Conservation (phyloP, 1,140 invertebrate genomes). For the Pectinophora gossypiella region DNA sequence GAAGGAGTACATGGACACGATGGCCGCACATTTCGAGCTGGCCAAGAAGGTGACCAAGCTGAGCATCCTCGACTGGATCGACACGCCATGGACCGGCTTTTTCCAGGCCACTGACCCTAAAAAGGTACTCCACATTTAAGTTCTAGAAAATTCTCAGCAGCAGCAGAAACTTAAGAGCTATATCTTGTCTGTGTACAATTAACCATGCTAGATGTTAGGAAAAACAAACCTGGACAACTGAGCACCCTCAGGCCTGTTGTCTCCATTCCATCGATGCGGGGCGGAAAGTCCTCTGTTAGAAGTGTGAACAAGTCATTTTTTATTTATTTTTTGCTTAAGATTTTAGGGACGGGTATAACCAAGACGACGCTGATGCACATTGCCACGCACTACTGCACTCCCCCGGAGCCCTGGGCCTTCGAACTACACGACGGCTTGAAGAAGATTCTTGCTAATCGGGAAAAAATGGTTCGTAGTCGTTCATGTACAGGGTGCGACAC, state of each 20-base stretch:
- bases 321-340: no score
- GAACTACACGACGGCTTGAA: conserved; percentile 79
- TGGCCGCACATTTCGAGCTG: conserved; percentile 85
- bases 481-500: no score
- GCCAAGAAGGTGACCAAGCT: conserved; percentile 78
- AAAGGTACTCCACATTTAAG: no score
- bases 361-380: conserved; percentile 81
- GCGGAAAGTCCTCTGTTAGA: no score
- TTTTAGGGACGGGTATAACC: conserved; percentile 80
- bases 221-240: no score
- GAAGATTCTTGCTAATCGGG: conserved; percentile 77
- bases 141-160: no score
- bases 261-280: no score
- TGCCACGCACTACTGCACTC: conserved; percentile 79
- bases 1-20: conserved; percentile 82
- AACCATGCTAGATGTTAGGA: no score
- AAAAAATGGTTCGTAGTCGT: conserved; percentile 82
- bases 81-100: conserved; percentile 89
- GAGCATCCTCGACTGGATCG: conserved; percentile 86
- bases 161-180: no score
- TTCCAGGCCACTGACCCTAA: conserved; percentile 78
- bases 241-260: no score
- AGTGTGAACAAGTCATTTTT: no score
- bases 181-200: no score
- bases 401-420: conserved; percentile 79